Base-by-base conservation (phyloP, 2,797 vertebrate genomes). In the Poecilia gillii region DNA sequence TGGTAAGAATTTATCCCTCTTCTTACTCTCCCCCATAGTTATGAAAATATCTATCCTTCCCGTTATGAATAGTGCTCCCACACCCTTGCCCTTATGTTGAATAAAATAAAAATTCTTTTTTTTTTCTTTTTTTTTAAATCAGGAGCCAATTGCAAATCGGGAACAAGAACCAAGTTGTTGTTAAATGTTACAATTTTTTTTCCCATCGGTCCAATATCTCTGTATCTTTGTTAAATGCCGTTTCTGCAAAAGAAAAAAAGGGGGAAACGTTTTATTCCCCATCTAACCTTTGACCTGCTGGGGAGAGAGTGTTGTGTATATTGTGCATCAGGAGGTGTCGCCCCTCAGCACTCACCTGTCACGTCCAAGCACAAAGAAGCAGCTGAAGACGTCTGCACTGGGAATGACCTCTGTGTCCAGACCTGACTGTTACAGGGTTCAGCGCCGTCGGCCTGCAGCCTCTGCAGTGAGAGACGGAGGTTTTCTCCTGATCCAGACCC, bases 11-110 rank as follows among this genome's bases (percentile, higher is more conserved):
- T 85, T 80, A 79, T 82, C 85, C 78, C 86, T 72, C 62, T 0
- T 46, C 82, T 82, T 53, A 39, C 76, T 72, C 72, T 66, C 43
- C 81, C 72, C 28, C 75, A 88, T 93, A 88, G 88, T 88, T 88
- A 92, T 84, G 70, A 85, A 89, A 85, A 88, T 89, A 91, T 92
- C 88, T 93, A 88, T 88, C 90, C 84, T 84, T 79, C 83, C 85
- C 85, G 62, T 92, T 91, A 91, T 90, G 80, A 94, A 86, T 92
- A 92, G 89, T 87, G 79, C n/a, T 57, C 74, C 33, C 76, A 14
- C 39, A 20, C 23, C 76, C 14, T 2, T 76, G 76, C 84, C 78
- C 85, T 75, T 66, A 84, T 87, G 79, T 87, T 90, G 75, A 89
- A 87, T 81, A 72, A 90, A 82, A 87, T 13, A 1, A 85, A 85